Evolutionary conservation across 2,888 invertebrate species (phyloP).

Genomic region (Sylvicola cinctus): DNA sequence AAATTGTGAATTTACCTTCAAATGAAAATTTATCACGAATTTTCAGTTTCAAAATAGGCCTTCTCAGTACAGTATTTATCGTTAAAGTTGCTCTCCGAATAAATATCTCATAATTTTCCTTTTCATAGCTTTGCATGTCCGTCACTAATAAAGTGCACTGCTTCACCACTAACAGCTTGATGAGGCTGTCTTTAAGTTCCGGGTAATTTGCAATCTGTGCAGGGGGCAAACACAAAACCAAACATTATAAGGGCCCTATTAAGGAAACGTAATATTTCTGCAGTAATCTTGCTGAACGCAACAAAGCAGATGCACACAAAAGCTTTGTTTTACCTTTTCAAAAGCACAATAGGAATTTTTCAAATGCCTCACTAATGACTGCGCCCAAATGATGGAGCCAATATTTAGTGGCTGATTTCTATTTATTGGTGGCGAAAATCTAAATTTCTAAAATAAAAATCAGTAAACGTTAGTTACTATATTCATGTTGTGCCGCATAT

Average conservation of each 20-base stretch:
- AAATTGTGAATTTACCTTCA: neutral
- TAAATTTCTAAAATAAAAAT: constrained; percentile 29
- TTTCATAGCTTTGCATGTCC: constrained; percentile 54
- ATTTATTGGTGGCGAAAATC: constrained; percentile 44
- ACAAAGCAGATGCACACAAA: too few relatives aligned
- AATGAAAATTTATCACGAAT: too few relatives aligned
- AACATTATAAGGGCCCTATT: too few relatives aligned
- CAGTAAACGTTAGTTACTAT: neutral
- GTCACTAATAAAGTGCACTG: too few relatives aligned
- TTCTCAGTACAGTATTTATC: constrained; percentile 46
- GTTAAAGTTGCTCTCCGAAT: constrained; percentile 36
- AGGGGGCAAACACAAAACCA: too few relatives aligned
- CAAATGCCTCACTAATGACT: constrained; percentile 55
- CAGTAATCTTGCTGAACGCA: too few relatives aligned
- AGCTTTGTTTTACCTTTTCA: constrained; percentile 35
- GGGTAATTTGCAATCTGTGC: too few relatives aligned
- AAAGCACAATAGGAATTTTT: constrained; percentile 64
- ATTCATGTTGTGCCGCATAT: too few relatives aligned
- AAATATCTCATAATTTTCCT: constrained; percentile 51
- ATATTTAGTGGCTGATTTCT: constrained; percentile 61
- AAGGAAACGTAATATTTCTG: too few relatives aligned
- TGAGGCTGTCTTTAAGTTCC: too few relatives aligned
- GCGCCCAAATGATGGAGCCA: constrained; percentile 72
- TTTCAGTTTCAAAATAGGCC: constrained; percentile 41
- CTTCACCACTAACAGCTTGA: too few relatives aligned